Base-by-base conservation (phyloP, 1,140 invertebrate genomes). In the Drosophila nigrodunni region DNA sequence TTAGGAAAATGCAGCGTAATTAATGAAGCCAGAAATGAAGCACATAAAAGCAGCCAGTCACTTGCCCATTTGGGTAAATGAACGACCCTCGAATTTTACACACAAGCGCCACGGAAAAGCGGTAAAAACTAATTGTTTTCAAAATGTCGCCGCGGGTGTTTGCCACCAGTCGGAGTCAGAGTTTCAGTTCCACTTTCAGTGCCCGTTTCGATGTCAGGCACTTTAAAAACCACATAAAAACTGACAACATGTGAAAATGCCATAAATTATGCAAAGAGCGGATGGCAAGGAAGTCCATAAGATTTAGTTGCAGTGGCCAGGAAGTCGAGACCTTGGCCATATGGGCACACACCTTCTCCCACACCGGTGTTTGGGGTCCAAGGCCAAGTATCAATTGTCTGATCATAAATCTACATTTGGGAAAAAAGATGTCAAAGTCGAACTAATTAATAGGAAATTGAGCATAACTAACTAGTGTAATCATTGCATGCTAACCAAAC, bases 161-260 rank as follows among this genome's bases (percentile, higher is more conserved):
- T 55, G 44, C 47, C 59, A 54, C 21, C 55, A 25, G 21, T 21
- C 6, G 3, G 35, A 18, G 10, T 44, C 10, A 21, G 30, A 37
- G 39, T 7, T 18, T 44, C 30, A 11, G 3, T 7, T 9, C 30
- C 50, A 21, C 18, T 21, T 21, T 44, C 30, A 11, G 3, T 7
- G 10, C 30, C 50, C 1, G 1, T 21, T 21, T 21, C 18, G 18
- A 21, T 52, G 39, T 2, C 44, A 49, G 82, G 47, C 78, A 85
- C 85, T 88, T 80, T 89, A 47, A 76, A 89, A 90, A 90, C 87
- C 87, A 90, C 87, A 90, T 90, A 87, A 90, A 30, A 91, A 91
- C 15, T 80, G 89, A 82, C 89, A 91, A 81, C 89, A 91, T 91
- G 89, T 89, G 89, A 85, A 81, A 89, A 86, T 70, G 79, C 71